Percentiles rank a stretch among this genome's conserved stretches.
Evolutionary conservation across 2,113 vertebrate genomes (phyloP).

Genomic region (Tiliqua scincoides): DNA sequence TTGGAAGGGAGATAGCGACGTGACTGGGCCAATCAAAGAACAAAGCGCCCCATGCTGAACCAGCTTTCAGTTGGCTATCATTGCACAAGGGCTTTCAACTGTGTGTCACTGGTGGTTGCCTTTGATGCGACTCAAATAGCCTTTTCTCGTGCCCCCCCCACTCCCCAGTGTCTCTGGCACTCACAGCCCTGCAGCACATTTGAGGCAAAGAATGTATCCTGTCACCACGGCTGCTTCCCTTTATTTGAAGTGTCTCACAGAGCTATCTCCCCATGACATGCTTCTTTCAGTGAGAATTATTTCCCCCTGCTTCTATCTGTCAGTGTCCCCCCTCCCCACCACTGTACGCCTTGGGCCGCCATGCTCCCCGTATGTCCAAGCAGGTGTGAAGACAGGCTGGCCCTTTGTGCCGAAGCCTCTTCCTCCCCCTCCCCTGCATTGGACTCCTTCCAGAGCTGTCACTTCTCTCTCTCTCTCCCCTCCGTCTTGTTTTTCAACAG

Average conservation of each 20-base stretch:
- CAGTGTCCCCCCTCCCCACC: slow-evolving; percentile 26
- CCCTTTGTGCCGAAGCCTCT: slow-evolving; percentile 71
- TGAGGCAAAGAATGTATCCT: slow-evolving; percentile 56
- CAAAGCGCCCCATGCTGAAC: slow-evolving; percentile 18
- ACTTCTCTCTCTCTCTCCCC: slow-evolving; percentile 32
- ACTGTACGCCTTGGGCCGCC: slow-evolving; percentile 20
- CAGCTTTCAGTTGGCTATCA: slow-evolving; percentile 29
- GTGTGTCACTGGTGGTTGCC: slow-evolving; percentile 3
- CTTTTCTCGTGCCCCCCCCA: slow-evolving; percentile 32
- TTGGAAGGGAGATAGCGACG: slow-evolving; percentile 9
- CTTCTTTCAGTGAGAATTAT: slow-evolving; percentile 73
- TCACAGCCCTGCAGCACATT: slow-evolving; percentile 34
- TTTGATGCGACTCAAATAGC: slow-evolving; percentile 51
- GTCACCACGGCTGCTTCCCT: slow-evolving; percentile 60
- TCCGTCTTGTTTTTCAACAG: slow-evolving; percentile 3
- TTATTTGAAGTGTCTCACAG: slow-evolving; percentile 69
- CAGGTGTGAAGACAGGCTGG: slow-evolving; percentile 81
- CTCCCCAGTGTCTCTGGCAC: slow-evolving; percentile 52
- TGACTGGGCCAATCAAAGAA: slow-evolving; percentile 32
- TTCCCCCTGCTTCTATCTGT: slow-evolving; percentile 52
- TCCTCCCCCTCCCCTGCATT: slow-evolving; percentile 26
- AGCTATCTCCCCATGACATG: slow-evolving; percentile 59
- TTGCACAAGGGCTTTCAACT: slow-evolving; percentile 30
- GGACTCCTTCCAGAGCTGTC: slow-evolving; percentile 71
- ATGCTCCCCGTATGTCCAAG: slow-evolving; percentile 39